A percentile compares a stretch with the other conserved stretches of the same genome.
Conservation (phyloP, 1,140 invertebrate genomes). For the Drosophila navojoa region DNA sequence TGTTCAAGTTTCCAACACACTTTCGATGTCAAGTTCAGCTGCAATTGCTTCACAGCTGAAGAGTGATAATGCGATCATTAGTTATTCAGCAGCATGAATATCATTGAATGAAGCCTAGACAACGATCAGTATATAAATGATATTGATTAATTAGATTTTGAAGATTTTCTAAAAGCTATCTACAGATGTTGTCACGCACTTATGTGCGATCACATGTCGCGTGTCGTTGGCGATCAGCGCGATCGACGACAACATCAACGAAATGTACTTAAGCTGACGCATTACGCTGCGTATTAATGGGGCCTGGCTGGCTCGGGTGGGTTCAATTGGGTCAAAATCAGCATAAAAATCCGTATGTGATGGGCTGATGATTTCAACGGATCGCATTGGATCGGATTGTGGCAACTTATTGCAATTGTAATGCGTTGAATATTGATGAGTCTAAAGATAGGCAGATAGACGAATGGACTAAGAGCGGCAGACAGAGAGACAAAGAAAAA, state of each 20-base stretch:
- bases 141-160: not conserved
- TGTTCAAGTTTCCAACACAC: too few species aligned
- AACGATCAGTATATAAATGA: not conserved
- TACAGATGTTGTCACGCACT: not conserved
- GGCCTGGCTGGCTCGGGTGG: conserved; percentile 21
- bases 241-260: conserved; percentile 19
- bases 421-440: conserved; percentile 81
- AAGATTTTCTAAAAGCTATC: conserved; percentile 16
- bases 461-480: conserved; percentile 15
- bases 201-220: conserved; percentile 26
- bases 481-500: not conserved
- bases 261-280: conserved; percentile 36
- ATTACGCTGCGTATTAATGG: conserved; percentile 56
- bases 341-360: conserved; percentile 78
- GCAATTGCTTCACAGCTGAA: too few species aligned
- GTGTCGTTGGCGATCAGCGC: conserved; percentile 20
- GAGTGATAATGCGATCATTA: too few species aligned
- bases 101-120: not conserved
- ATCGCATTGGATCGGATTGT: conserved; percentile 51
- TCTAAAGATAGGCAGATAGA: conserved; percentile 28
- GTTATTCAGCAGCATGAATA: too few species aligned
- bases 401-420: conserved; percentile 79
- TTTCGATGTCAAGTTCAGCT: too few species aligned
- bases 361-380: conserved; percentile 54
- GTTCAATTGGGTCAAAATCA: conserved; percentile 81